These are phyloP conservation scores for Zootermopsis nevadensis DNA, from an alignment of 2,888 invertebrate species.

Conservation along the genomic window DNA sequence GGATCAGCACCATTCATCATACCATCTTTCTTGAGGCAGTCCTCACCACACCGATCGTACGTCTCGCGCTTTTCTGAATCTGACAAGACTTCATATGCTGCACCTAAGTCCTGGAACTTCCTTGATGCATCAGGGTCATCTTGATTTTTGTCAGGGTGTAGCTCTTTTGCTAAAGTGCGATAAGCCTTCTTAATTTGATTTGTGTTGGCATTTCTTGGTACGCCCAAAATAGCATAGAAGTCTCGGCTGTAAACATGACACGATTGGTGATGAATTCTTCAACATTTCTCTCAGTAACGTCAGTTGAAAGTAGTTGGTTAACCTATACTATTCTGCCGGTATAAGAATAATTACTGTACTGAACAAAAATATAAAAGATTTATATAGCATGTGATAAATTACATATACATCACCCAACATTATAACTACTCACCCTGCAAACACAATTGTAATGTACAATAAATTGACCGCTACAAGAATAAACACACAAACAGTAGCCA, in stretches of 20 bases:
- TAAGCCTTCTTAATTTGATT: conserved; percentile 99
- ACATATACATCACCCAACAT: neutral
- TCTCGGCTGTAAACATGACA: conserved; percentile 68
- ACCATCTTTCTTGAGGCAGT: conserved; percentile 94
- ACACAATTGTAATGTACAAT: conserved; percentile 32
- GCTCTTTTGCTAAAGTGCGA: conserved; percentile 91
- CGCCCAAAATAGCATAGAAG: conserved; percentile 93
- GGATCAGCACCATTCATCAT: conserved; percentile 90
- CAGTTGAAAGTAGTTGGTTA: neutral
- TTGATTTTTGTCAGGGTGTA: conserved; percentile 98
- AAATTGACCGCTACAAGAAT: conserved; percentile 38
- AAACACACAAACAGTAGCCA: conserved; percentile 40
- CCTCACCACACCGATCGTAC: conserved; percentile 97
- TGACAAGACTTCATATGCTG: conserved; percentile 95
- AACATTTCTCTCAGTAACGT: neutral
- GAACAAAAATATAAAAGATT: neutral
- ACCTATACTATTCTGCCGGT: neutral
- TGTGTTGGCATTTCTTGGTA: conserved; percentile 84
- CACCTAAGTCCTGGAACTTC: conserved; percentile 95
- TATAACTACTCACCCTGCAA: conserved; percentile 45
- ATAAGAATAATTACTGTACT: neutral
- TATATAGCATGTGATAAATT: neutral
- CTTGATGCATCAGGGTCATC: conserved; percentile 92
- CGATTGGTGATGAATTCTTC: no score
- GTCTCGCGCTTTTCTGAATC: conserved; percentile 93